A percentile compares a stretch with the other conserved stretches of the same genome.
phyloP scores from a whole-genome alignment of 1,140 invertebrate genomes.

The Caenorhabditis remanei region DNA sequence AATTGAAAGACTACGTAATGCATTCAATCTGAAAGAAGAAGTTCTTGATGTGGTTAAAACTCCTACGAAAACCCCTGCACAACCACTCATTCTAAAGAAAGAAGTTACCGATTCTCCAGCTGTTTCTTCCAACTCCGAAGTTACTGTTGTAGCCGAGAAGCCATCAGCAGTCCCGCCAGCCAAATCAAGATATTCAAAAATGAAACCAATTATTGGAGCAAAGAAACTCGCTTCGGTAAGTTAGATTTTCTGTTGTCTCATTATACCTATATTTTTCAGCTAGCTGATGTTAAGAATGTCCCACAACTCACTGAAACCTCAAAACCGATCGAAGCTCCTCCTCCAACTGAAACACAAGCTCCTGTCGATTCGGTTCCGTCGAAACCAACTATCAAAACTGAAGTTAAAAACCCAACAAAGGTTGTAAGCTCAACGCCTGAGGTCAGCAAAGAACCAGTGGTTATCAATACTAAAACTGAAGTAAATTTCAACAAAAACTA shows the following conservation, averaged over 20 bases:
- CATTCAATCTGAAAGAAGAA: slow-evolving; percentile 24
- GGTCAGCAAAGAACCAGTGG: too few relatives aligned
- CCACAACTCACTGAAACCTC: neutral
- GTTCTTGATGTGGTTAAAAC: neutral
- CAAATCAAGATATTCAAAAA: slow-evolving; percentile 27
- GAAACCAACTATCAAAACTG: neutral
- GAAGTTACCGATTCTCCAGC: neutral
- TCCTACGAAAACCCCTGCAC: neutral
- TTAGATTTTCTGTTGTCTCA: neutral
- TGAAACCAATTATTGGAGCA: slow-evolving; percentile 34
- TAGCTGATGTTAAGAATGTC: neutral
- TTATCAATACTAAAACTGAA: too few relatives aligned
- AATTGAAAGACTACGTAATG: neutral
- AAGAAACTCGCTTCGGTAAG: slow-evolving; percentile 25
- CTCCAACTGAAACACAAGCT: neutral
- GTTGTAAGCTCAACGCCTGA: too few relatives aligned
- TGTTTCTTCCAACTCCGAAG: neutral
- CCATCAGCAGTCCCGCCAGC: neutral
- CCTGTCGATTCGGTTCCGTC: neutral
- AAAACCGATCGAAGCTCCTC: too few relatives aligned
- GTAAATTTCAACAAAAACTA: too few relatives aligned
- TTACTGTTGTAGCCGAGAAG: neutral
- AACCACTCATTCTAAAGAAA: neutral
- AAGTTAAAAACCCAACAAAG: neutral
- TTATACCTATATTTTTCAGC: neutral